phyloP scores from a whole-genome alignment of 2,888 invertebrate genomes.

The Teinopalpus imperialis region DNA sequence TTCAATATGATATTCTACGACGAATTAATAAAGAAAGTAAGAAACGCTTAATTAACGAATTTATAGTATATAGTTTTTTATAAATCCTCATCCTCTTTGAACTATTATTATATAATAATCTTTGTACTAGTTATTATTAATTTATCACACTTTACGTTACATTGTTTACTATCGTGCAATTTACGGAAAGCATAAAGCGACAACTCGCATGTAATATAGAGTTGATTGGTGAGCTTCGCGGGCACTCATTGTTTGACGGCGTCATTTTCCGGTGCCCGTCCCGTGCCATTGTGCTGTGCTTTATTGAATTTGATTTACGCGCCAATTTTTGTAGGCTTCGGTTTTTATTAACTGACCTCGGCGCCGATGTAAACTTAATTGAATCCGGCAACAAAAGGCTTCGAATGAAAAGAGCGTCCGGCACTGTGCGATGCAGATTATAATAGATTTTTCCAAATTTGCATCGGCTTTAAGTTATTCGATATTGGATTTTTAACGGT shows the following conservation, averaged over 20 bases:
- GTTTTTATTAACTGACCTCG: constrained; percentile 81
- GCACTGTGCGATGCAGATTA: constrained; percentile 79
- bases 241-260: constrained; percentile 53
- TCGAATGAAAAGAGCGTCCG: constrained; percentile 78
- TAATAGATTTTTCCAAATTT: constrained; percentile 77
- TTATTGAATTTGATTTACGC: constrained; percentile 80
- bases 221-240: constrained; percentile 42
- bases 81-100: too few species aligned
- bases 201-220: constrained; percentile 35
- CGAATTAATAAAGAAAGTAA: too few species aligned
- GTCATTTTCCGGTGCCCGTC: constrained; percentile 61
- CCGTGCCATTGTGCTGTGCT: constrained; percentile 68
- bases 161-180: background rate
- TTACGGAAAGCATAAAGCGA: constrained; percentile 15
- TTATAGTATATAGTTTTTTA: too few species aligned
- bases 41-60: too few species aligned
- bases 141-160: background rate
- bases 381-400: constrained; percentile 79
- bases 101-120: too few species aligned
- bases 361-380: constrained; percentile 81
- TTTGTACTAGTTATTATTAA: too few species aligned
- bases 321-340: constrained; percentile 78
- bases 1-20: too few species aligned
- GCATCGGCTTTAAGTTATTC: constrained; percentile 72
- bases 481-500: constrained; percentile 69